Base-by-base conservation (phyloP, 1,140 invertebrate species). In the Oryctes rhinoceros region DNA sequence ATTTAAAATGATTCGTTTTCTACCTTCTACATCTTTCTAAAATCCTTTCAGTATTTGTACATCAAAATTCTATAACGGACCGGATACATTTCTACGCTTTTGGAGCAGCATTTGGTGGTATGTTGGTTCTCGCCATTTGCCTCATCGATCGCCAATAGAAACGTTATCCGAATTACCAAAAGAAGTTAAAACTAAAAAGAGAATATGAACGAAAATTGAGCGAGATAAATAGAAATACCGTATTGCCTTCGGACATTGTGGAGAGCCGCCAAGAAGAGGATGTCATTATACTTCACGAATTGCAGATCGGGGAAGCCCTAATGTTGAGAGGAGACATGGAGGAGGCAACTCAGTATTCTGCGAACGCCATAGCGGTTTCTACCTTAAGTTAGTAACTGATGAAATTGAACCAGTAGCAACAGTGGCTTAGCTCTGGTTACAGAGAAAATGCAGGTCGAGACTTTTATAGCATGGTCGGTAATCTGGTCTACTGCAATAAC, bases 341-440 rank as follows among this genome's bases (percentile, higher is more conserved):
- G 18, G 76, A 81, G 39, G 80, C 80, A 37, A 62, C 76, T 7
- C 53, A 78, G 6, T 77, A 81, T 78, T 81, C 78, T 47, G 80
- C 80, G 5, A 81, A 75, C 13, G 80, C 80, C 30, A 78, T 81
- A 39, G 37, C 80, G 62, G 30, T 74, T n/a, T n/a, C n/a, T n/a
- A n/a, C n/a, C n/a, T n/a, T n/a, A n/a, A n/a, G n/a, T n/a, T n/a
- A n/a, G n/a, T n/a, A n/a, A n/a, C n/a, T n/a, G n/a, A n/a, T n/a
- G n/a, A n/a, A n/a, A n/a, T n/a, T n/a, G n/a, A n/a, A n/a, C n/a
- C n/a, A n/a, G n/a, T n/a, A n/a, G n/a, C n/a, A n/a, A n/a, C n/a
- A n/a, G n/a, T n/a, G n/a, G n/a, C n/a, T n/a, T n/a, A n/a, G n/a
- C n/a, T n/a, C n/a, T n/a, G n/a, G n/a, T n/a, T n/a, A n/a, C n/a